A percentile compares a stretch with the other conserved stretches of the same genome.
Evolutionary conservation across 2,797 vertebrate species (phyloP).

Genomic region (Cynodonichthys magdalenae): DNA sequence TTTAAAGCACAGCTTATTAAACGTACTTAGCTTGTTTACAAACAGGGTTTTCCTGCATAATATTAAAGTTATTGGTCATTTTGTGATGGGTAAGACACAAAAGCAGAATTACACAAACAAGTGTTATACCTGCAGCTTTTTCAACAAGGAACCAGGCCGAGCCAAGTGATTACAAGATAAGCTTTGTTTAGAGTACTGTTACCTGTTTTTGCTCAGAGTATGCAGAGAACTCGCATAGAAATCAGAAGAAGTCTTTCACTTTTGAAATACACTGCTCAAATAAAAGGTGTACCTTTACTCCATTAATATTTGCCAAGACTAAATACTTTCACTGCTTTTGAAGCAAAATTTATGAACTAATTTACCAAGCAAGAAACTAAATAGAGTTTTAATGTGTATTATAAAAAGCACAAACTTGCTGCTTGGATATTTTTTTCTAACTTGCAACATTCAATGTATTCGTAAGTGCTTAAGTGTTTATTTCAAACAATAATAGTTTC

Average conservation of each 20-base stretch:
- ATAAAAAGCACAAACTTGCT: no score
- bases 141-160: not conserved
- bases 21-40: conserved; percentile 18
- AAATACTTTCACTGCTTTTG: no score
- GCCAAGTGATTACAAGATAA: not conserved
- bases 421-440: not conserved
- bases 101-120: conserved; percentile 22
- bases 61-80: not conserved
- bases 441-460: conserved; percentile 9
- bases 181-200: no score
- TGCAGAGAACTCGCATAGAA: no score
- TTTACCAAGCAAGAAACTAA: not conserved
- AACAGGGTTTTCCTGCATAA: conserved; percentile 26
- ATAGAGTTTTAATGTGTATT: no score
- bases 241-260: no score
- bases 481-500: conserved; percentile 18
- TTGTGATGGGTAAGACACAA: conserved; percentile 22
- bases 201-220: not conserved
- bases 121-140: not conserved
- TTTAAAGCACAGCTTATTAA: conserved; percentile 7
- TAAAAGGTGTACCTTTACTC: no score
- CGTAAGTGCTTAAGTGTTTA: conserved; percentile 13
- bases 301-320: no score
- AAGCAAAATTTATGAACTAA: not conserved
- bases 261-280: no score